A percentile compares a stretch with the other conserved stretches of the same genome.
These are phyloP conservation scores for Hirudinaria manillensis DNA, from an alignment of 2,888 invertebrate species.

Conservation along the genomic window DNA sequence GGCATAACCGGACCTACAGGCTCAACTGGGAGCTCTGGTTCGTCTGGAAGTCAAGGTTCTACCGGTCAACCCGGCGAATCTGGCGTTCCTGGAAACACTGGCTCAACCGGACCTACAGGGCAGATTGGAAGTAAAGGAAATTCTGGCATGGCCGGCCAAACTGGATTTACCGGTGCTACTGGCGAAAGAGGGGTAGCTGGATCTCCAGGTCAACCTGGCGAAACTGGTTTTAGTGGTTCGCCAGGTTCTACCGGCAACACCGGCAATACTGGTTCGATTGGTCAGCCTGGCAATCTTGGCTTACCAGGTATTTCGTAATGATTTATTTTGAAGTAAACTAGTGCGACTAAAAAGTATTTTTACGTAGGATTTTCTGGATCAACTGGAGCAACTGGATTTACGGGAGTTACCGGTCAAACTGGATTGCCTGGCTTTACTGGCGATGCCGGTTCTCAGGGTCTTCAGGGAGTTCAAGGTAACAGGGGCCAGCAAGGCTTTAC, in stretches of 20 bases:
- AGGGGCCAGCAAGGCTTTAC: conserved; percentile 29
- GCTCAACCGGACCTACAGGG: conserved; percentile 21
- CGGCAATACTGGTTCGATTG: conserved; percentile 45
- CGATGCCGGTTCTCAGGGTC: not conserved
- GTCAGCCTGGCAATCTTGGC: conserved; percentile 42
- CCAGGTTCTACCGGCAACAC: conserved; percentile 35
- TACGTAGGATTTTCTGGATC: conserved; percentile 28
- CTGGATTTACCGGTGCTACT: conserved; percentile 17
- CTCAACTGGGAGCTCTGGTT: conserved; percentile 23
- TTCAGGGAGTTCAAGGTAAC: conserved; percentile 21
- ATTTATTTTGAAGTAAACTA: too few species aligned
- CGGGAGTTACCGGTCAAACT: conserved; percentile 33
- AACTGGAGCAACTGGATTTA: conserved; percentile 60
- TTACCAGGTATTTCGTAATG: conserved; percentile 39
- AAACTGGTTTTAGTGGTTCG: conserved; percentile 18
- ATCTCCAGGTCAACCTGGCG: conserved; percentile 20
- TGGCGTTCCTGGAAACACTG: conserved; percentile 31
- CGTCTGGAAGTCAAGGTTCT: conserved; percentile 19
- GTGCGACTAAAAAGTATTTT: too few species aligned
- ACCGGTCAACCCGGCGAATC: conserved; percentile 28
- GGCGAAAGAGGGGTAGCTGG: conserved; percentile 23
- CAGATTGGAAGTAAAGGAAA: not conserved
- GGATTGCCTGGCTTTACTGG: conserved; percentile 33
- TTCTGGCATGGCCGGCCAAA: conserved; percentile 12
- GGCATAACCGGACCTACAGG: conserved; percentile 26